phyloP scores from a whole-genome alignment of 2,113 vertebrate genomes.

The Indri indri region DNA sequence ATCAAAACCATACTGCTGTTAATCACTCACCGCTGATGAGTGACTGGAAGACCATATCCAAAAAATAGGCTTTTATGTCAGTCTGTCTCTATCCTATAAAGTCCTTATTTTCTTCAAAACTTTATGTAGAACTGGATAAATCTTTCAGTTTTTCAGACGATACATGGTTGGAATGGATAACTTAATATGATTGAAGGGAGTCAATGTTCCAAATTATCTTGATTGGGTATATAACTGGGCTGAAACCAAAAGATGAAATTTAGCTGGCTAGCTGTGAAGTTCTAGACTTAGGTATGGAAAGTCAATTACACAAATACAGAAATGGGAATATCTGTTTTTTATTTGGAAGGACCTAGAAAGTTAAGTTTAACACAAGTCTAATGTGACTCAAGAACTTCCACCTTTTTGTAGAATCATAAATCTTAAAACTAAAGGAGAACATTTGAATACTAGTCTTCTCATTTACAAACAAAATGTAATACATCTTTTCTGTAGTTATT shows the following conservation, averaged over 20 bases:
- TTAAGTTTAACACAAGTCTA: background rate
- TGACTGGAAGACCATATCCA: background rate
- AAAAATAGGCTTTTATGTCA: background rate
- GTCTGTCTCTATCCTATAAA: background rate
- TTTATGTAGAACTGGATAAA: background rate
- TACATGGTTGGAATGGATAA: background rate
- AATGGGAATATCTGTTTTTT: background rate
- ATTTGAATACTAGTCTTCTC: background rate
- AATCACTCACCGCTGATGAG: background rate
- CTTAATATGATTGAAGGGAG: background rate
- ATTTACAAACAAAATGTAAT: background rate
- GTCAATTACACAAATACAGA: background rate
- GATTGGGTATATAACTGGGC: background rate
- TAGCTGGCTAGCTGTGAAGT: background rate
- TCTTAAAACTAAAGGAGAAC: background rate
- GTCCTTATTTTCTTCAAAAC: background rate
- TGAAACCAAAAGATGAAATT: background rate
- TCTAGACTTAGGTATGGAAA: background rate
- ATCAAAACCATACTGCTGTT: background rate
- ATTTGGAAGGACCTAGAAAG: background rate
- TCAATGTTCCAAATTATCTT: background rate
- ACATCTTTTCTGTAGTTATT: background rate
- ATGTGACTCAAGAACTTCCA: background rate
- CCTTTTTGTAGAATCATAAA: background rate
- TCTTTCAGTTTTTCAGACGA: background rate